Percentiles rank a stretch among this genome's conserved stretches.
Evolutionary conservation across 2,113 vertebrate genomes (phyloP).

Genomic region (Diadophis punctatus): DNA sequence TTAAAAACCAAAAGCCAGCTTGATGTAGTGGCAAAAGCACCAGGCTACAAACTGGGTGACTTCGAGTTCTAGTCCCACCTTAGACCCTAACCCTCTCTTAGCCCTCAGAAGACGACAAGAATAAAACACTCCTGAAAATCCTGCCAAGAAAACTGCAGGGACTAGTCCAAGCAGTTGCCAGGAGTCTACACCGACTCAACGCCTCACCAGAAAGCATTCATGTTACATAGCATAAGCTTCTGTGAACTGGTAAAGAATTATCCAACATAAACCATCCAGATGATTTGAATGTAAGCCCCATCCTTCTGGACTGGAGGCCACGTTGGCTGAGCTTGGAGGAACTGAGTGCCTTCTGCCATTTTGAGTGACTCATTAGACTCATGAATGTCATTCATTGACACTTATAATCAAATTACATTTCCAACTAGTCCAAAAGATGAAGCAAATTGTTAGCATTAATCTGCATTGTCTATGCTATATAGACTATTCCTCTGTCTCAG

Average conservation of each 20-base stretch:
- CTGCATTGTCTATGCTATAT: background rate
- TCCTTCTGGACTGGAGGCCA: background rate
- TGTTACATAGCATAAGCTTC: background rate
- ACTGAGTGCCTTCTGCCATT: background rate
- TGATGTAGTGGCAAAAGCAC: background rate
- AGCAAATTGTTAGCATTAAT: background rate
- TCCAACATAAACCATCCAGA: background rate
- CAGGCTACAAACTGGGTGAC: background rate
- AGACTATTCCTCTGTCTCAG: background rate
- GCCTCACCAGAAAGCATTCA: background rate
- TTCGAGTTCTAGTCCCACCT: background rate
- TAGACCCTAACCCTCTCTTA: background rate
- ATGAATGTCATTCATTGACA: background rate
- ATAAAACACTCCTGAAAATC: background rate
- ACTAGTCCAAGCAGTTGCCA: background rate
- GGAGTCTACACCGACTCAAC: background rate
- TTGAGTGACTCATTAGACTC: background rate
- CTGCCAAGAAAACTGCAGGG: background rate
- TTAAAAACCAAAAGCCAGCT: background rate
- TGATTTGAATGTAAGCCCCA: background rate
- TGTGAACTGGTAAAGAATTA: background rate
- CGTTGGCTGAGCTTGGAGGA: background rate
- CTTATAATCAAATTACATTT: background rate
- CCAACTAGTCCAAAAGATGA: background rate
- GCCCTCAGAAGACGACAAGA: background rate